Conservation (phyloP, 2,113 vertebrate genomes). For the Hydrolagus affinis region DNA sequence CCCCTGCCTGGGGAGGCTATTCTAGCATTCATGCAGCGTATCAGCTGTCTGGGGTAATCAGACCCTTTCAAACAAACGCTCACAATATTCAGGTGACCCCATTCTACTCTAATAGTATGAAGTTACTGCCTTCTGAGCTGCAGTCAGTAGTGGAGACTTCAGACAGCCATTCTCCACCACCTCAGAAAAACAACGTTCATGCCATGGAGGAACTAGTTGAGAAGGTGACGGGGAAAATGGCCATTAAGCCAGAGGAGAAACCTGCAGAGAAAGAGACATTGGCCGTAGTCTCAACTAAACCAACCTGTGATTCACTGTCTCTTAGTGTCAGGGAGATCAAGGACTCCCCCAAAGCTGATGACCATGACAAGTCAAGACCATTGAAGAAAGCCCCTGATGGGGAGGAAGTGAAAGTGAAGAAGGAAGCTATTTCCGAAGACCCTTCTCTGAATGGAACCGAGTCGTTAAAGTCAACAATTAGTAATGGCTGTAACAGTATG, state of each 20-base stretch:
- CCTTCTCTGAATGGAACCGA: constrained; percentile 73
- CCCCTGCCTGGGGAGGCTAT: constrained; percentile 95
- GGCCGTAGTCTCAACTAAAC: constrained; percentile 56
- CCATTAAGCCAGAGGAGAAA: constrained; percentile 75
- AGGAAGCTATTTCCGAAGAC: constrained; percentile 61
- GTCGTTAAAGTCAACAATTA: constrained; percentile 65
- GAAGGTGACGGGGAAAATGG: constrained; percentile 87
- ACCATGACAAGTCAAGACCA: constrained; percentile 48
- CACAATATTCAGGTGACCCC: constrained; percentile 84
- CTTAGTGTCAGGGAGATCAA: constrained; percentile 72
- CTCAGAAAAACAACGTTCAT: constrained; percentile 84
- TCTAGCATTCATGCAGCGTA: constrained; percentile 97
- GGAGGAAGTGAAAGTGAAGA: constrained; percentile 71
- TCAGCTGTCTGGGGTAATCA: constrained; percentile 81
- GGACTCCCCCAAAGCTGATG: constrained; percentile 61
- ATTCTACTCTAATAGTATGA: constrained; percentile 66
- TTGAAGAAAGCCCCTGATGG: constrained; percentile 61
- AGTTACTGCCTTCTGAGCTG: constrained; percentile 69
- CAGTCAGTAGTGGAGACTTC: constrained; percentile 69
- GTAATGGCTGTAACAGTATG: constrained; percentile 80
- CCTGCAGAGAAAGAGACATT: constrained; percentile 59
- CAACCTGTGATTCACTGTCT: constrained; percentile 38
- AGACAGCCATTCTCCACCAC: constrained; percentile 75
- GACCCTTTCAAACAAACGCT: constrained; percentile 63
- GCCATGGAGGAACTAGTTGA: constrained; percentile 97